These are phyloP conservation scores for Labrus mixtus DNA, from an alignment of 2,113 vertebrate species.

Conservation along the genomic window DNA sequence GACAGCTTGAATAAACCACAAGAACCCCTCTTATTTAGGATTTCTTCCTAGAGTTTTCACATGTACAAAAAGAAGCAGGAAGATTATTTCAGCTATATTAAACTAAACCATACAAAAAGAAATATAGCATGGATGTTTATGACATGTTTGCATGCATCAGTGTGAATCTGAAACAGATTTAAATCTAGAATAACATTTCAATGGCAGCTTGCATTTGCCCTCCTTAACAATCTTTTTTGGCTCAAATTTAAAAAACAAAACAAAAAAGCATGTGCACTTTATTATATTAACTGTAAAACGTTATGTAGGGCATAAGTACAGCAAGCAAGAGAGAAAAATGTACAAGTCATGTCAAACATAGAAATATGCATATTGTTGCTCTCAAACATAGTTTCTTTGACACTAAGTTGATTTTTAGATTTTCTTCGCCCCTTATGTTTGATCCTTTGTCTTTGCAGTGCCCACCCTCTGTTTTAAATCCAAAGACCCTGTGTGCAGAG, in stretches of 20 bases:
- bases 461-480: conserved; percentile 74
- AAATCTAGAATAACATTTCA: too few relatives aligned
- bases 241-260: neutral
- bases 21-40: neutral
- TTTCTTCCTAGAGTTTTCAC: neutral
- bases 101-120: neutral
- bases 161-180: neutral
- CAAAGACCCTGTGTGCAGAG: conserved; percentile 45
- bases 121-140: neutral
- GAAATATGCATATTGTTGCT: conserved; percentile 26
- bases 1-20: neutral
- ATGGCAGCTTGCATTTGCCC: too few relatives aligned
- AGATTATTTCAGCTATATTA: neutral
- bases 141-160: neutral
- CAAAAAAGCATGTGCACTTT: neutral
- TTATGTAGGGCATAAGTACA: neutral
- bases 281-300: neutral
- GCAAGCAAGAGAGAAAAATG: neutral
- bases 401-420: conserved; percentile 65
- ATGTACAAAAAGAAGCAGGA: neutral
- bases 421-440: conserved; percentile 61
- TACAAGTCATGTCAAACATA: neutral
- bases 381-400: conserved; percentile 36
- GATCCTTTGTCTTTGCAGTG: conserved; percentile 73
- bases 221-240: neutral